Evolutionary conservation across 2,888 invertebrate genomes (phyloP), one percentile per base, ranked within the genome.

Genomic region (Pilophorus perplexus): DNA sequence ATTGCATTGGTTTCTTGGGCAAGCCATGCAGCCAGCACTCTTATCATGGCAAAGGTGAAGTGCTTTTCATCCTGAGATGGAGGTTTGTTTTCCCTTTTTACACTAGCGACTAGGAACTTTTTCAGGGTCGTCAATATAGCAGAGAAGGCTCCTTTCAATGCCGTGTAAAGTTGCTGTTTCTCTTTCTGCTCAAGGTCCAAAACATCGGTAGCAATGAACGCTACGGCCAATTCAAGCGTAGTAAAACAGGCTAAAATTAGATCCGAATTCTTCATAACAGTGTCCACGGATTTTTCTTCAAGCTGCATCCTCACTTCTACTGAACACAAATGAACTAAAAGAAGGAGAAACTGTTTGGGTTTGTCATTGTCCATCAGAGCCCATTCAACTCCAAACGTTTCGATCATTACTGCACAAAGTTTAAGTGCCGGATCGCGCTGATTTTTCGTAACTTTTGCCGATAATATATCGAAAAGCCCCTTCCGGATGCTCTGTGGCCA

Each of bases 301-400:
- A 95, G 80, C 72, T 92, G 90, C 93, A 96, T 94, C 74, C 94
- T 84, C 1, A 95, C 88, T 82, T 96, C 95, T 75, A 95, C 90
- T 55, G 93, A 91, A 73, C 90, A 87, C 66, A 96, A 79, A 76
- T 95, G 93, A 66, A 93, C 84, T 10, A 94, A 78, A 18, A 93
- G 79, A 73, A 94, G 86, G 74, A 93, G 88, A 74, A 90, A 86
- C 78, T 90, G 89, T 67, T 83, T 82, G 66, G 90, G 90, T 72
- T 84, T 83, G 68, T 88, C 87, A 72, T 88, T 88, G 76, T 90
- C 89, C 73, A 83, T 83, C 71, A 92, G 80, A 64, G 88, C 83
- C 92, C 93, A 93, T 71, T 91, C 90, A 23, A 91, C 84, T 18
- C 94, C 93, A 20, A 93, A 80, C 0, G 90, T 79, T 72, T 92